Conservation (phyloP, 2,797 vertebrate genomes). For the Pseudotriccus pelzelni region DNA sequence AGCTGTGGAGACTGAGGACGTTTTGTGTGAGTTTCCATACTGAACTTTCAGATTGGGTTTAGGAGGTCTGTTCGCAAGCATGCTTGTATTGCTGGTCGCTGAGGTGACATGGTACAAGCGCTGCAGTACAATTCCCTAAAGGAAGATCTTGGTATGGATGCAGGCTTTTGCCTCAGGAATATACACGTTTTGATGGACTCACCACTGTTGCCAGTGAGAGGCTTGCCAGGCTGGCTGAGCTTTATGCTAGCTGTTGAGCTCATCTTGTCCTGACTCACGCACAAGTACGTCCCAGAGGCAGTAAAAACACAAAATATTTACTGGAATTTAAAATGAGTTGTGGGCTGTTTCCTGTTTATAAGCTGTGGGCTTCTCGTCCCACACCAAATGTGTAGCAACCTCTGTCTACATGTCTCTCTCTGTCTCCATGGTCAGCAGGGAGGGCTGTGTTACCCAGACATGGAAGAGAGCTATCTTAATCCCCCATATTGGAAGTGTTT, state of each 20-base stretch:
- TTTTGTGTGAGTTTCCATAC: neutral
- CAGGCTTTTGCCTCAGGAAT: neutral
- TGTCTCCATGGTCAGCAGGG: neutral
- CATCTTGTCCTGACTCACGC: neutral
- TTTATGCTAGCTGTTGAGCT: neutral
- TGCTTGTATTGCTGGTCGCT: neutral
- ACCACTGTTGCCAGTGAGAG: neutral
- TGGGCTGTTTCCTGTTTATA: conserved; percentile 28
- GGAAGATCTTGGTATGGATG: neutral
- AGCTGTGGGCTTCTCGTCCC: neutral
- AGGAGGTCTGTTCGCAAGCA: neutral
- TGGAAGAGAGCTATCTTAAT: neutral
- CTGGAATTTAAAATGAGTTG: conserved; percentile 3
- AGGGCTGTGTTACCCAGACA: neutral
- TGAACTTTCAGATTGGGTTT: neutral
- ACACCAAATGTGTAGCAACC: neutral
- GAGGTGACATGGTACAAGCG: neutral
- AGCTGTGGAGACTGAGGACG: neutral
- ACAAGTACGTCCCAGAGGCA: neutral
- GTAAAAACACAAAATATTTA: neutral
- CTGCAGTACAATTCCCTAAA: neutral
- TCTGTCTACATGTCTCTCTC: rapidly evolving
- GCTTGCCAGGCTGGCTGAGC: neutral
- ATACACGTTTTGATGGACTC: neutral
- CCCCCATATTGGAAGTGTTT: neutral